These are phyloP conservation scores for Ceyx margarethae DNA, from an alignment of 2,113 vertebrate genomes.

Conservation along the genomic window DNA sequence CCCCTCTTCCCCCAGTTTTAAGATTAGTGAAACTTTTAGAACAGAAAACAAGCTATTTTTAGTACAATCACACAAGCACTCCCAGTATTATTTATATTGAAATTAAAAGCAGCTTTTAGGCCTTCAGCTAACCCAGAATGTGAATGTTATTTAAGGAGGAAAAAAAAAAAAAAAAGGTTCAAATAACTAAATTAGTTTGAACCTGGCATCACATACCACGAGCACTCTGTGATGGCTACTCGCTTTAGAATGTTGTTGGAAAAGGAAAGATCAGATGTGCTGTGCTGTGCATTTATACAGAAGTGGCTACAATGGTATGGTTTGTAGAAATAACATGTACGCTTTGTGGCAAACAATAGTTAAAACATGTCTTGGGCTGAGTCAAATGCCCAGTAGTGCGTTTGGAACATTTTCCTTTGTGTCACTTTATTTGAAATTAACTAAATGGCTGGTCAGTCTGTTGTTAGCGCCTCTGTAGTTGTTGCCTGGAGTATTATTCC, in stretches of 20 bases:
- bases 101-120: constrained; percentile 56
- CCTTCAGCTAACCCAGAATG: not conserved
- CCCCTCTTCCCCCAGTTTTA: not conserved
- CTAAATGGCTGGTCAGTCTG: constrained; percentile 35
- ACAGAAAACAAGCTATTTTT: constrained; percentile 55
- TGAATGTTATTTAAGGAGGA: not conserved
- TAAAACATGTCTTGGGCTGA: constrained; percentile 2
- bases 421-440: constrained; percentile 55
- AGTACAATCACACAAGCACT: constrained; percentile 9
- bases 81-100: constrained; percentile 49
- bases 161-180: not conserved
- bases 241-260: not conserved
- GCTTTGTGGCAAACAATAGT: not conserved
- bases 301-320: not conserved
- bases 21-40: constrained; percentile 30
- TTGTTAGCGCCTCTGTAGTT: constrained; percentile 54
- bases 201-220: not conserved
- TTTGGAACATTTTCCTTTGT: constrained; percentile 59
- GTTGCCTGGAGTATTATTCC: constrained; percentile 63
- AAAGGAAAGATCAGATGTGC: not conserved
- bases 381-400: constrained; percentile 43
- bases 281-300: too few relatives aligned
- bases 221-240: not conserved
- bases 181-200: not conserved
- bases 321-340: not conserved